These are phyloP conservation scores for Leptinotarsa tumamoca DNA, from an alignment of 2,888 invertebrate species.

Conservation along the genomic window DNA sequence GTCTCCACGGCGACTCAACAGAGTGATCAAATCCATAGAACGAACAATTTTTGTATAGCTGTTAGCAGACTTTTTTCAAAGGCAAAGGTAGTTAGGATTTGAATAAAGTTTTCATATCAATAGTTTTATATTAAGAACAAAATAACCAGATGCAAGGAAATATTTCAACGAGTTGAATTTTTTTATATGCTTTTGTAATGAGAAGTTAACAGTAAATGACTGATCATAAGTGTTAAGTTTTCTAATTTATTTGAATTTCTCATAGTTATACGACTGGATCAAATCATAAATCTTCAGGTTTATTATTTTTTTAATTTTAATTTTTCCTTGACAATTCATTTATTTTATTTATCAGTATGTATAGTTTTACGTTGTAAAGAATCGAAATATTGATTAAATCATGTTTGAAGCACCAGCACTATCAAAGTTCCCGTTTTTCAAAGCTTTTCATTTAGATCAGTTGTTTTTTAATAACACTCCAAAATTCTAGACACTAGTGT, in stretches of 20 bases:
- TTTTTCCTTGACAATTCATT: not conserved
- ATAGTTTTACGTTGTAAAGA: not conserved
- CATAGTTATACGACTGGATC: not conserved
- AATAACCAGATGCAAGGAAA: constrained; percentile 20
- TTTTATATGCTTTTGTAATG: not conserved
- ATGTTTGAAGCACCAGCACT: constrained; percentile 7
- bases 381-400: not conserved
- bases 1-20: constrained; percentile 2
- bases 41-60: constrained; percentile 13
- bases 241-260: not conserved
- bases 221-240: constrained; percentile 3
- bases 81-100: constrained; percentile 30
- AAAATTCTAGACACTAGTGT: not conserved
- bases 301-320: not conserved
- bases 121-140: constrained; percentile 22
- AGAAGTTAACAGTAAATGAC: not conserved
- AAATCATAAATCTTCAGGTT: not conserved
- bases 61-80: constrained; percentile 12
- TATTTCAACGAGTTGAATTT: constrained; percentile 28
- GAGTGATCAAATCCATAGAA: constrained; percentile 24
- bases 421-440: not conserved
- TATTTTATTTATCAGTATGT: not conserved
- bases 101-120: constrained; percentile 33
- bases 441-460: not conserved
- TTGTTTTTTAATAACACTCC: not conserved